Conservation (phyloP, 2,797 vertebrate genomes). For the Varecia variegata region DNA sequence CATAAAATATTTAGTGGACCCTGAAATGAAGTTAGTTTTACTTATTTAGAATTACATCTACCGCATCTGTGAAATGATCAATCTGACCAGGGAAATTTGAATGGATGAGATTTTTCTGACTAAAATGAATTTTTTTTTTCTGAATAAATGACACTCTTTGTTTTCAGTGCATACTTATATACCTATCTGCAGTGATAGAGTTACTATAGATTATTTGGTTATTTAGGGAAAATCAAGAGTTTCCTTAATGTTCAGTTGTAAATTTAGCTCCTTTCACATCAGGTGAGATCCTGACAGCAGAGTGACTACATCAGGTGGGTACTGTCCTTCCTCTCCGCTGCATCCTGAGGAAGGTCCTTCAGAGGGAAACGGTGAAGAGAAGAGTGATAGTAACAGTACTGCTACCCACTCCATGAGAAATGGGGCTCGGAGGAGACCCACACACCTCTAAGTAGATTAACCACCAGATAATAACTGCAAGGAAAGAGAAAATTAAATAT, state of each 20-base stretch:
- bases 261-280: neutral
- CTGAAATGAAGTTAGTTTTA: slow-evolving; percentile 54
- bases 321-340: neutral
- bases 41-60: slow-evolving; percentile 43
- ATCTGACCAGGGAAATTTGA: neutral
- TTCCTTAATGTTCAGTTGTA: neutral
- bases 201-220: neutral
- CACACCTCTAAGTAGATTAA: neutral
- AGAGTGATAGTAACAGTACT: neutral
- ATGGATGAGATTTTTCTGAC: slow-evolving; percentile 35
- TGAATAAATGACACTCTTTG: neutral
- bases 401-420: neutral
- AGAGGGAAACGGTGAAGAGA: neutral
- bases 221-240: neutral
- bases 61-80: slow-evolving; percentile 29
- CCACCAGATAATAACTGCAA: neutral
- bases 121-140: neutral
- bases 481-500: neutral
- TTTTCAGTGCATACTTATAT: neutral
- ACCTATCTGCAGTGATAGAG: neutral
- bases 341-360: neutral
- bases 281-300: neutral
- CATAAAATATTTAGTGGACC: slow-evolving; percentile 57
- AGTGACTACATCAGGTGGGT: neutral
- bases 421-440: neutral